Evolutionary conservation across 2,888 invertebrate genomes (phyloP).

Genomic region (Eupithecia pulchellata): DNA sequence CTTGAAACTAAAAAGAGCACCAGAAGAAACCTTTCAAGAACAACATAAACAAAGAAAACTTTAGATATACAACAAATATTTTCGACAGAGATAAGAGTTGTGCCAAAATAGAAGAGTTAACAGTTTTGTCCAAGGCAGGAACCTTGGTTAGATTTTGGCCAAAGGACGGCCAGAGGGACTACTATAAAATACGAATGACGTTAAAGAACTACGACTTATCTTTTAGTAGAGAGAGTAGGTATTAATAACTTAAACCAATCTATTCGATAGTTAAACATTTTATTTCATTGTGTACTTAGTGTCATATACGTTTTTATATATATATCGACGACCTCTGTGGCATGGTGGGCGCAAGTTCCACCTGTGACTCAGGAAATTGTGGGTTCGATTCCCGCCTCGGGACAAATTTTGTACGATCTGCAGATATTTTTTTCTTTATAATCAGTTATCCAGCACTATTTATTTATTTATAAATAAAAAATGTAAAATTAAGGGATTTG

Average conservation of each 20-base stretch:
- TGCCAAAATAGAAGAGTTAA: constrained; percentile 29
- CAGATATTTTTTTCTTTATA: too few relatives aligned
- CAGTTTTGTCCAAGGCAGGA: constrained; percentile 26
- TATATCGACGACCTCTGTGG: too few relatives aligned
- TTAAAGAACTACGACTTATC: not conserved
- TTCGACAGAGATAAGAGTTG: constrained; percentile 25
- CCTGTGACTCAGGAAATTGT: too few relatives aligned
- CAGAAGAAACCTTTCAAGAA: constrained; percentile 21
- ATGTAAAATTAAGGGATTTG: too few relatives aligned
- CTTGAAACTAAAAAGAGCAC: constrained; percentile 19
- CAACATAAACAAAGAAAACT: constrained; percentile 29
- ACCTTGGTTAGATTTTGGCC: constrained; percentile 26
- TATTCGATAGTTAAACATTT: too few relatives aligned
- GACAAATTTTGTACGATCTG: too few relatives aligned
- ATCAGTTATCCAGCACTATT: too few relatives aligned
- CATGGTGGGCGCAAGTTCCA: too few relatives aligned
- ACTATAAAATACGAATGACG: constrained; percentile 20
- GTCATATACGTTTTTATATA: too few relatives aligned
- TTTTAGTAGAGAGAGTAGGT: not conserved
- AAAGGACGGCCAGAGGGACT: constrained; percentile 32
- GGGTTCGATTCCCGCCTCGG: too few relatives aligned
- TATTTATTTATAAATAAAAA: too few relatives aligned
- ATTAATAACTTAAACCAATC: not conserved
- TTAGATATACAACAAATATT: constrained; percentile 28
- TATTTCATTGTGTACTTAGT: too few relatives aligned